Evolutionary conservation across 2,888 invertebrate genomes (phyloP).

Genomic region (Dolomedes plantarius): DNA sequence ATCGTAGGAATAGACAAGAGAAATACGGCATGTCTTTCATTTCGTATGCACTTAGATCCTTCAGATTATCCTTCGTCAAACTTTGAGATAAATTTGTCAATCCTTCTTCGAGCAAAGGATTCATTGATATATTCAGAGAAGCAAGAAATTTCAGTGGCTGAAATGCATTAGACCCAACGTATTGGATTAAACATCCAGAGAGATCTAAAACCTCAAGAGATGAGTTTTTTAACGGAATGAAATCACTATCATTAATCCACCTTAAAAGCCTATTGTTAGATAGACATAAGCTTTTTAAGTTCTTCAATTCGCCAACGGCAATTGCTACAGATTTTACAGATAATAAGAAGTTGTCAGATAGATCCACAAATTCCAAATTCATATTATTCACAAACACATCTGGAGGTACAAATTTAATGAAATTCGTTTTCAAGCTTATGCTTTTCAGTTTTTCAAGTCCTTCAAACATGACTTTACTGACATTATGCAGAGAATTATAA

Average conservation of each 20-base stretch:
- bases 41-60: neutral
- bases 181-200: neutral
- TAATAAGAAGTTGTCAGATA: neutral
- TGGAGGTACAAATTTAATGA: neutral
- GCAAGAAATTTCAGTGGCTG: neutral
- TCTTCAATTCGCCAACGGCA: neutral
- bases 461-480: neutral
- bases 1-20: neutral
- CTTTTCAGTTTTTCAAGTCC: neutral
- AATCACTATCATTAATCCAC: neutral
- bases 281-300: neutral
- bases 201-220: slow-evolving; percentile 9
- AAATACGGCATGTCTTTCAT: slow-evolving; percentile 7
- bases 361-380: neutral
- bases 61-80: neutral
- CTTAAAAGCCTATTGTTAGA: slow-evolving; percentile 1
- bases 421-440: neutral
- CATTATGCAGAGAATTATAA: neutral
- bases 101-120: neutral
- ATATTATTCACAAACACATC: neutral
- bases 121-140: slow-evolving; percentile 15
- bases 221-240: neutral
- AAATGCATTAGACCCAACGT: neutral
- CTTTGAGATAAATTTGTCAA: slow-evolving; percentile 3
- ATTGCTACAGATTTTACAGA: neutral